Evolutionary conservation across 2,797 vertebrate genomes (phyloP).

Genomic region (Phrynocephalus forsythii): DNA sequence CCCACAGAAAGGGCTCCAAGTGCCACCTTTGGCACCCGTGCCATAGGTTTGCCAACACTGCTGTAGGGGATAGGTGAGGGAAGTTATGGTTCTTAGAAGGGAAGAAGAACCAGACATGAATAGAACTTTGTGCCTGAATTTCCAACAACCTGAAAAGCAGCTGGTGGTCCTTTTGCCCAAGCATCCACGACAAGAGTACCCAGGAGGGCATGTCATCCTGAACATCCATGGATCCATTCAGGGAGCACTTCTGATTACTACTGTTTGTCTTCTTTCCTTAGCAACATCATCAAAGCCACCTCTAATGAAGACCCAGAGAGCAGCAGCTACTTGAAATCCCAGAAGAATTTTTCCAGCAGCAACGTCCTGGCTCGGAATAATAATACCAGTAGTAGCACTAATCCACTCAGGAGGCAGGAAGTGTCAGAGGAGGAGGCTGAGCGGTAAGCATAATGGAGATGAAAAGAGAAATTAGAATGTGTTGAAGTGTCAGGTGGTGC

Average conservation of each 20-base stretch:
- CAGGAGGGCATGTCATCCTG: rapidly evolving
- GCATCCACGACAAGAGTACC: rapidly evolving
- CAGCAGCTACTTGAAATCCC: slow-evolving; percentile 83
- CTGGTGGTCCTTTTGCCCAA: background rate
- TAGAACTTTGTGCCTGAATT: background rate
- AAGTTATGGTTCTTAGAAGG: background rate
- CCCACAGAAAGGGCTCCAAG: no score
- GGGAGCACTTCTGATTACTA: background rate
- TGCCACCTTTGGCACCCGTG: no score
- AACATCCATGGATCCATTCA: rapidly evolving
- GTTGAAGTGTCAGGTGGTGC: rapidly evolving
- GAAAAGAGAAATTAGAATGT: background rate
- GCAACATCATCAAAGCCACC: slow-evolving; percentile 91
- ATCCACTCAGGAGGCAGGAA: slow-evolving; percentile 77
- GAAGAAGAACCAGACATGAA: background rate
- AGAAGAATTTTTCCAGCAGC: slow-evolving; percentile 90
- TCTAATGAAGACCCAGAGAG: slow-evolving; percentile 81
- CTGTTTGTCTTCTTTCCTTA: slow-evolving; percentile 53
- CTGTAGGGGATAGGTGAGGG: background rate
- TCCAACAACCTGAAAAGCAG: background rate
- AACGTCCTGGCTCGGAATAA: slow-evolving; percentile 75
- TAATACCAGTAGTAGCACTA: slow-evolving; percentile 45
- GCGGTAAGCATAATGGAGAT: slow-evolving; percentile 77
- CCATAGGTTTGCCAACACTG: no score
- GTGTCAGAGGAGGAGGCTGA: slow-evolving; percentile 95